Conservation (phyloP, 2,797 vertebrate genomes). For the Liparis tanakae region DNA sequence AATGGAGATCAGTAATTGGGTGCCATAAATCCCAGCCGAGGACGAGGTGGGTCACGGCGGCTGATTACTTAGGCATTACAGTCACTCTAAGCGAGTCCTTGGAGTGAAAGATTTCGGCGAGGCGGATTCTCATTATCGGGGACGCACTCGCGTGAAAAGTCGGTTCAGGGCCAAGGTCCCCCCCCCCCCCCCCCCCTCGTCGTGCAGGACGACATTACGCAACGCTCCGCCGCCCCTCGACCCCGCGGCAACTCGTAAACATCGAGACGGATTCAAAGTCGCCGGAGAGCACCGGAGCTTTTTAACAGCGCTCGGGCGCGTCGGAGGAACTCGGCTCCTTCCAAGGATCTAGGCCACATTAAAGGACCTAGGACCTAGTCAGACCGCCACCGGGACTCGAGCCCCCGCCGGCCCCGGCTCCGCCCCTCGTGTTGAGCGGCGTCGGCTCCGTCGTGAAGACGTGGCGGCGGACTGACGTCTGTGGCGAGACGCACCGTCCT, state of each 20-base stretch:
- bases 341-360: no score
- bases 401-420: no score
- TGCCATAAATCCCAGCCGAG: constrained; percentile 84
- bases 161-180: constrained; percentile 71
- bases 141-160: constrained; percentile 58
- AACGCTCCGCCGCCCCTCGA: constrained; percentile 60
- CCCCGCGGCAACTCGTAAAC: constrained; percentile 67
- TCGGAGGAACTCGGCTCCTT: no score
- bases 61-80: constrained; percentile 86
- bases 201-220: constrained; percentile 59
- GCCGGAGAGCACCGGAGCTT: constrained; percentile 1
- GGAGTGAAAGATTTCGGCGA: constrained; percentile 83
- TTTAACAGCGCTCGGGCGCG: constrained; percentile 43
- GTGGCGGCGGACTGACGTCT: constrained; percentile 67
- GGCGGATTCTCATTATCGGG: constrained; percentile 81
- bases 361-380: no score
- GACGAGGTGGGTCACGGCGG: constrained; percentile 85
- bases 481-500: constrained; percentile 65
- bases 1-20: constrained; percentile 83
- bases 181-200: constrained; percentile 26
- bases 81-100: constrained; percentile 84
- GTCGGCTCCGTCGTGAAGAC: constrained; percentile 58
- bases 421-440: no score
- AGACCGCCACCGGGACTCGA: no score
- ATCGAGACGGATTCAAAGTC: constrained; percentile 62